Conservation (phyloP, 2,888 invertebrate species). For the Encarsia formosa region DNA sequence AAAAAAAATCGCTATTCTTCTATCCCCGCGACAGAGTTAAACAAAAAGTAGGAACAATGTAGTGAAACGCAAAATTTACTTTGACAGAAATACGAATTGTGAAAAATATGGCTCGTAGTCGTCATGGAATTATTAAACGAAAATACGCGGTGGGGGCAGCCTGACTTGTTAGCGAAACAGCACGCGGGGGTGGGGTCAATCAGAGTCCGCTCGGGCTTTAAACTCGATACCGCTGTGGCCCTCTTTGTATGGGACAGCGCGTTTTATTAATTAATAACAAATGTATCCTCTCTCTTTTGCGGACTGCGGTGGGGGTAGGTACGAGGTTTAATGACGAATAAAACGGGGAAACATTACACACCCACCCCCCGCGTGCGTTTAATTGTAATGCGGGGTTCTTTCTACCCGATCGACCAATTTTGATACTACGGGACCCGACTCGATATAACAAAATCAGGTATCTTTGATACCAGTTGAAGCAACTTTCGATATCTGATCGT, state of each 20-base stretch:
- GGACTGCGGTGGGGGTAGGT: too few species aligned
- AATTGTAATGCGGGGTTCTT: too few species aligned
- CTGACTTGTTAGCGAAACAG: background rate
- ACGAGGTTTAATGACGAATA: conserved; percentile 44
- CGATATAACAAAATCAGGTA: too few species aligned
- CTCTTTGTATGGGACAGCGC: conserved; percentile 3
- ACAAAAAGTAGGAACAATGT: too few species aligned
- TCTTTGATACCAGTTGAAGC: too few species aligned
- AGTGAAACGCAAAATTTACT: conserved; percentile 15
- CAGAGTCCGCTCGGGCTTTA: conserved; percentile 13
- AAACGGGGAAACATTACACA: too few species aligned
- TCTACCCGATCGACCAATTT: too few species aligned
- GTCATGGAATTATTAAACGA: conserved; percentile 25
- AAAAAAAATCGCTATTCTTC: too few species aligned
- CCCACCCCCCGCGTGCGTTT: too few species aligned
- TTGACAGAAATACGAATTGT: background rate
- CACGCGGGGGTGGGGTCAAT: conserved; percentile 6
- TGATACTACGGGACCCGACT: too few species aligned
- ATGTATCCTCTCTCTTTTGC: conserved; percentile 31
- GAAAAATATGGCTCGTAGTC: conserved; percentile 21
- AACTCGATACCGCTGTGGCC: background rate
- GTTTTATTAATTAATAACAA: conserved; percentile 46
- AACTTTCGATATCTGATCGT: too few species aligned
- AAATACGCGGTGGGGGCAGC: conserved; percentile 5
- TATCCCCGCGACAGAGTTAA: too few species aligned